Evolutionary conservation across 2,797 vertebrate species (phyloP).

Genomic region (Varecia variegata): DNA sequence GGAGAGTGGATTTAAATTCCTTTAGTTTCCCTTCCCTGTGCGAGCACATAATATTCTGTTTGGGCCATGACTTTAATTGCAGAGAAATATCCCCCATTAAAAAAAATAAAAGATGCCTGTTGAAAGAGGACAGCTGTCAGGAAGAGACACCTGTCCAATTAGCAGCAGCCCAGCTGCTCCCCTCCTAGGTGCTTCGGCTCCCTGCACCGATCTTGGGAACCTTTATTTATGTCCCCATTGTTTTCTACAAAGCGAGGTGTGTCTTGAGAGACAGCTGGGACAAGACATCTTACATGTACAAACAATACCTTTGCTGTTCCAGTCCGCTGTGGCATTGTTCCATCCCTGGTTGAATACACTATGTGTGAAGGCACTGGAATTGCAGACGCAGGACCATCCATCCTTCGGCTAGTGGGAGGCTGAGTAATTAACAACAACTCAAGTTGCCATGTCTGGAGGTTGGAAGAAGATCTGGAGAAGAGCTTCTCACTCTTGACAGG

Average conservation of each 20-base stretch:
- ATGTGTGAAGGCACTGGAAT: not conserved
- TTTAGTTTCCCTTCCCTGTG: not conserved
- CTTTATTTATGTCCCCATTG: not conserved
- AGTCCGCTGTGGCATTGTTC: fast-evolving
- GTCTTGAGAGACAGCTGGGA: not conserved
- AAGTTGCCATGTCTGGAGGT: not conserved
- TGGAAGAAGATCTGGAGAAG: not conserved
- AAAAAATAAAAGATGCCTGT: not conserved
- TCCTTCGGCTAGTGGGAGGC: not conserved
- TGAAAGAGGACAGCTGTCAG: not conserved
- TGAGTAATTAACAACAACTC: not conserved
- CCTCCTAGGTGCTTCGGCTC: not conserved
- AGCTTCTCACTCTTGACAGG: not conserved
- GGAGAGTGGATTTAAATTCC: not conserved
- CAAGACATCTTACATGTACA: too few species aligned
- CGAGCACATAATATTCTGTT: not conserved
- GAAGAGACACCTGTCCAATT: not conserved
- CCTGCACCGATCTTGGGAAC: not conserved
- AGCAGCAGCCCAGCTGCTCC: not conserved
- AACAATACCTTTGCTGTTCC: not conserved
- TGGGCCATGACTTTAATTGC: not conserved
- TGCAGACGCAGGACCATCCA: not conserved
- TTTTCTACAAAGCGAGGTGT: not conserved
- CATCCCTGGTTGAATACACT: not conserved
- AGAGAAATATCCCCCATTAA: not conserved